Evolutionary conservation across 2,888 invertebrate genomes (phyloP), one percentile per base, ranked within the genome.

Genomic region (Exocentrus adspersus): DNA sequence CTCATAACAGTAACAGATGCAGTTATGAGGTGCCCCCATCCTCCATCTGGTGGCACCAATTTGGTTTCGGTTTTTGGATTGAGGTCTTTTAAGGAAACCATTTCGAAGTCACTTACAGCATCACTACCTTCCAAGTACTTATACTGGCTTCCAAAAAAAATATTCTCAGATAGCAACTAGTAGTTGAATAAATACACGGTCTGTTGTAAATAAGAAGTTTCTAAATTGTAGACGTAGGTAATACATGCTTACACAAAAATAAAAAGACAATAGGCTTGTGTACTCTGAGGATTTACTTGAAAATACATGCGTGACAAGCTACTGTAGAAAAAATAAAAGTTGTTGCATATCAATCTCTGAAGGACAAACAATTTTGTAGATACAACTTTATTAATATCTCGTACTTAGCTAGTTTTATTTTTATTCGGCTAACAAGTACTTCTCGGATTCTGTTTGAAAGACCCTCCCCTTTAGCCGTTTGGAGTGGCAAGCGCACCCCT

Each of bases 41-140:
- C 68, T 20, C 65, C 65, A 58, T 78, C 78, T 2, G 77, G 77
- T 7, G 76, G 70, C 37, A 74, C 65, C 17, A 74, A 60, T 66
- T 77, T 71, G 46, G 4, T 28, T 20, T 43, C 54, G 19, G 41
- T 7, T 24, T 30, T 19, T 6, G 1, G n/a, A 9, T 17, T 6
- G 4, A 30, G 17, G 30, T 51, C n/a, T 32, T 51, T 17, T 10
- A 9, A 16, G 0, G 24, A 28, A 45, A 45, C 24, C 43, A 43
- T 43, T 30, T 9, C 17, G 12, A 30, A 30, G 9, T n/a, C 12
- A n/a, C 37, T 12, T 4, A 37, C 6, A 37, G 14, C 37, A 37
- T 5, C 30, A 30, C 9, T 6, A 37, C 12, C 37, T 12, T 5
- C 14, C 14, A 37, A 37, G 12, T 2, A 21, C 21, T 21, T 48